Base-by-base conservation (phyloP, 2,113 vertebrate genomes). In the Struthio camelus region DNA sequence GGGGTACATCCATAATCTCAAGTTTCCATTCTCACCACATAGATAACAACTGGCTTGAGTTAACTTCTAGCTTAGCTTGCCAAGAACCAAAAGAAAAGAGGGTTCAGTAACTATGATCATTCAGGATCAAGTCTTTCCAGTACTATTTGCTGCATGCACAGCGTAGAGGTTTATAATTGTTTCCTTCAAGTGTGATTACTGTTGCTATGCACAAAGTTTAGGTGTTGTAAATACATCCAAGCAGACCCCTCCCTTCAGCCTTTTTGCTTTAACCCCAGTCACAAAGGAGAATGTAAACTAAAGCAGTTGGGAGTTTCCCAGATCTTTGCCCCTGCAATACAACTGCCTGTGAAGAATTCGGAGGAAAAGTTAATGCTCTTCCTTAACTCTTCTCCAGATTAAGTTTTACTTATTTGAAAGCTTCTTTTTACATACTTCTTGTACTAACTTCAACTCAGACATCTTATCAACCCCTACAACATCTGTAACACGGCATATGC, bases 231-330 rank as follows among this genome's bases (percentile, higher is more conserved):
- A 50, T 7, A 48, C 5, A 70, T 14, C 59, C n/a, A 15, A 1
- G 8, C 0, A 80, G 0, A 46, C 44, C 66, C 62, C 18, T 56
- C 44, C 48, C 44, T 18, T 1, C 28, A 54, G 30, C 48, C 1
- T 0, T 32, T 58, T 42, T 44, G 19, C 53, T 85, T 76, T 82
- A 62, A 44, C n/a, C 44, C 23, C 8, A 69, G 53, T 61, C 62
- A 42, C 30, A 80, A 22, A 36, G 71, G 50, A 85, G n/a, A 76
- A 28, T 3, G 2, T 14, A 40, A 62, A 44, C 27, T 10, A 38
- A 8, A 20, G 48, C 28, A 46, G 32, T 7, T 13, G 34, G 23
- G 12, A 54, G 34, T 54, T 27, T 65, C 16, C 81, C 44, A 36
- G n/a, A 84, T 80, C 46, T 69, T 27, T 70, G 11, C 32, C 46